Base-by-base conservation (phyloP, 2,888 invertebrate species). In the Bugulina stolonifera region DNA sequence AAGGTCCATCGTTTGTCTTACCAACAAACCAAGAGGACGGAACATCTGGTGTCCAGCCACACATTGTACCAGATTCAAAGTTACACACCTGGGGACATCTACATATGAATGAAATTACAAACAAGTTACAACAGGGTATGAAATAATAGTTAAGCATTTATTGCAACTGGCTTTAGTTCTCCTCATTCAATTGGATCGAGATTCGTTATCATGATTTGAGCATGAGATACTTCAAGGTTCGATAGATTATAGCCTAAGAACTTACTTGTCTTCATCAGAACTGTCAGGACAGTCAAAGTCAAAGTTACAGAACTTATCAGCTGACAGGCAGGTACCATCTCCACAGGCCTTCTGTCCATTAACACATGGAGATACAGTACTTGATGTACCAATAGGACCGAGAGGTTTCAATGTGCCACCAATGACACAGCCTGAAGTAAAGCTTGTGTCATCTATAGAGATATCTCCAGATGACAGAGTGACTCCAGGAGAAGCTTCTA, bases 301-400 rank as follows among this genome's bases (percentile, higher is more conserved):
- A 58, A 77, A 81, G 75, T 83, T 78, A 69, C 83, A 83, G 25
- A 80, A 76, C 22, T 74, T 73, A 57, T 80, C 79, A 27, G 73
- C 75, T 0, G 80, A 79, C 27, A 84, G 77, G 76, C 85, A 85
- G 75, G 78, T 81, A 75, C 82, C 80, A 76, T 85, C 84, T 73
- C 77, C 77, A 75, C 85, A 85, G 75, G 84, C 85, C 76, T 82
- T 83, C 74, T 84, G 82, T 0, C 80, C 81, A 22, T 73, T 75
- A 0, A 82, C 81, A 74, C 84, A 85, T n/a, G 35, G 32, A 5
- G 27, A 29, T 2, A 27, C 14, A 77, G 76, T 64, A 74, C 73
- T 1, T 27, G 54, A 73, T 75, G 72, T 80, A n/a, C n/a, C n/a
- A n/a, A n/a, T n/a, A 79, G 29, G 5, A 10, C 54, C 54, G 2